A percentile compares a stretch with the other conserved stretches of the same genome.
These are phyloP conservation scores for Nycticorax nycticorax DNA, from an alignment of 2,113 vertebrate genomes.

Conservation along the genomic window DNA sequence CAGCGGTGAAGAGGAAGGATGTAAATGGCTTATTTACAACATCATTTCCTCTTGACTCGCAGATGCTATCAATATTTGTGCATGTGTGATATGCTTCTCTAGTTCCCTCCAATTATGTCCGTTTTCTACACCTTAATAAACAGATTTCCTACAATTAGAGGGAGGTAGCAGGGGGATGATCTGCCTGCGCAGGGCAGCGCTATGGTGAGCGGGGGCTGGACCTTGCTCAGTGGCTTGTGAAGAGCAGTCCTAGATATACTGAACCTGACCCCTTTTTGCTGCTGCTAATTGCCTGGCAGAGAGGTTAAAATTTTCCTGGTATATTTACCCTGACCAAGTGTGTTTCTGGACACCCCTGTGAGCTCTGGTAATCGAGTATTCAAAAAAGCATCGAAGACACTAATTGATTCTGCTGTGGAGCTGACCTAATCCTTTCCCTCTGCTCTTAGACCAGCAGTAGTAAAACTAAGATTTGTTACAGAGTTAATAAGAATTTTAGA, in stretches of 20 bases:
- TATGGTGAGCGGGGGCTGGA: background rate
- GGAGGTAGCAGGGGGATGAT: background rate
- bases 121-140: constrained; percentile 1
- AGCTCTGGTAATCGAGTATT: background rate
- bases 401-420: background rate
- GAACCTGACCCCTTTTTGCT: background rate
- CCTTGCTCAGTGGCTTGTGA: background rate
- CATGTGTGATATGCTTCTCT: background rate
- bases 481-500: constrained; percentile 24
- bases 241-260: background rate
- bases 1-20: background rate
- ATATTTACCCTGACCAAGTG: background rate
- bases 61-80: constrained; percentile 35
- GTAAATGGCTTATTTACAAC: constrained; percentile 17
- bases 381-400: background rate
- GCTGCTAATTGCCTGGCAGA: background rate
- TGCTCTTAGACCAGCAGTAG: background rate
- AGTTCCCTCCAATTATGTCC: background rate
- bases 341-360: background rate
- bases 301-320: background rate
- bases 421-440: background rate
- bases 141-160: background rate
- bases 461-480: constrained; percentile 13
- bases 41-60: constrained; percentile 1
- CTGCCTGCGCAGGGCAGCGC: background rate